phyloP scores from a whole-genome alignment of 1,140 invertebrate species.

The Colletes latitarsis region DNA sequence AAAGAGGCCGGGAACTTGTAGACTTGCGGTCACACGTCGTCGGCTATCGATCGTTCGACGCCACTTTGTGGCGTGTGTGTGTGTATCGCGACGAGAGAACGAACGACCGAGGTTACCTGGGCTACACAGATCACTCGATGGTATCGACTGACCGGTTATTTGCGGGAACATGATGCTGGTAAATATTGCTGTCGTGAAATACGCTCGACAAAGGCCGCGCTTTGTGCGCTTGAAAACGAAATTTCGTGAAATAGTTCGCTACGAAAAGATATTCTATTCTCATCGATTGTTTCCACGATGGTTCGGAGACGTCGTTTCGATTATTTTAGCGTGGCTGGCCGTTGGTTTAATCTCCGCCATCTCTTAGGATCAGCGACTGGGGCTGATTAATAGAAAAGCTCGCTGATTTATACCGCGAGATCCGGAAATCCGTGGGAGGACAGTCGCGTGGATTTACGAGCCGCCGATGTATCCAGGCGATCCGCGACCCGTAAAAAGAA shows the following conservation, averaged over 20 bases:
- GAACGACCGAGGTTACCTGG: slow-evolving; percentile 7
- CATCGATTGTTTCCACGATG: background rate
- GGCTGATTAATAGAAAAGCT: slow-evolving; percentile 2
- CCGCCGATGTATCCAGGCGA: background rate
- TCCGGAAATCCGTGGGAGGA: slow-evolving; percentile 21
- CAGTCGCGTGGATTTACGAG: background rate
- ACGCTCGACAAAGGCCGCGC: background rate
- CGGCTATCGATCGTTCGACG: slow-evolving; percentile 33
- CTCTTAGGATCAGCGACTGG: background rate
- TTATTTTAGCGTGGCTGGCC: background rate
- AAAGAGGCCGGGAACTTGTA: slow-evolving; percentile 35
- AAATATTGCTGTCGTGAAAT: slow-evolving; percentile 32
- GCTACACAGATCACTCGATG: background rate
- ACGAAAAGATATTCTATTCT: too few relatives aligned
- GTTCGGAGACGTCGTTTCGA: background rate
- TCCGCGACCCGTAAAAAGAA: background rate
- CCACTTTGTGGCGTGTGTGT: slow-evolving; percentile 28
- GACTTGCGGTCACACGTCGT: slow-evolving; percentile 28
- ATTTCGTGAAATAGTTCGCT: background rate
- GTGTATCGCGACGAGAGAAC: slow-evolving; percentile 22
- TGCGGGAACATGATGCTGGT: background rate
- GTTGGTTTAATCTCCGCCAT: background rate
- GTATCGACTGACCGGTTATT: slow-evolving; percentile 28
- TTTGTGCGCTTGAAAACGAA: too few relatives aligned
- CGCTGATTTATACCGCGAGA: slow-evolving; percentile 17